Conservation (phyloP, 2,113 vertebrate species). For the Tyrannus savana region DNA sequence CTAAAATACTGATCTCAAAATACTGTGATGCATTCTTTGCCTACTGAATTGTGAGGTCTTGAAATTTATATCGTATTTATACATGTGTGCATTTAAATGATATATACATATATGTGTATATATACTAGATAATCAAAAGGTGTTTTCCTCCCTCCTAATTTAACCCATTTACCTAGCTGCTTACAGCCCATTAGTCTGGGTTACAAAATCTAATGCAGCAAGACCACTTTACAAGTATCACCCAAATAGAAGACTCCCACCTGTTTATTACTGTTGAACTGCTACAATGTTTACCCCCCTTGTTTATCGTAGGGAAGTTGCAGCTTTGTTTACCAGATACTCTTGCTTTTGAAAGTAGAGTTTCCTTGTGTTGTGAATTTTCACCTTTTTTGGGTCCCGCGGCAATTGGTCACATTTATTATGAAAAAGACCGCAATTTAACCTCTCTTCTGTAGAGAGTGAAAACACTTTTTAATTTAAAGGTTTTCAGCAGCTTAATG, state of each 20-base stretch:
- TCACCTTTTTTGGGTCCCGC: neutral
- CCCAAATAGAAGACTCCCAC: conserved; percentile 16
- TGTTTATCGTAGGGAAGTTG: neutral
- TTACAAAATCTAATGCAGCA: conserved; percentile 50
- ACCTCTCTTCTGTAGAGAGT: neutral
- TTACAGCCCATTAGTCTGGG: conserved; percentile 3
- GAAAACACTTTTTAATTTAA: neutral
- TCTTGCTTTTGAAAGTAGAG: neutral
- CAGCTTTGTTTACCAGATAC: neutral
- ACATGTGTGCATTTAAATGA: neutral
- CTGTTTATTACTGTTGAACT: conserved; percentile 23
- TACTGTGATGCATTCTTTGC: neutral
- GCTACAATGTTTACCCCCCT: neutral
- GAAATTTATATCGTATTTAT: neutral
- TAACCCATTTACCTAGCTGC: neutral
- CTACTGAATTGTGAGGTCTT: neutral
- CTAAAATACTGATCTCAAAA: neutral
- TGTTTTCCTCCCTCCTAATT: conserved; percentile 30
- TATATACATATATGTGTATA: neutral
- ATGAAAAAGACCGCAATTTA: neutral
- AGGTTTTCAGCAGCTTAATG: neutral
- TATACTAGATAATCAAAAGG: neutral
- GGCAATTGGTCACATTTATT: neutral
- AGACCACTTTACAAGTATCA: conserved; percentile 6
- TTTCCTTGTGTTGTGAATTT: neutral